Evolutionary conservation across 1,140 invertebrate species (phyloP).

Genomic region (Drosophila rhopaloa): DNA sequence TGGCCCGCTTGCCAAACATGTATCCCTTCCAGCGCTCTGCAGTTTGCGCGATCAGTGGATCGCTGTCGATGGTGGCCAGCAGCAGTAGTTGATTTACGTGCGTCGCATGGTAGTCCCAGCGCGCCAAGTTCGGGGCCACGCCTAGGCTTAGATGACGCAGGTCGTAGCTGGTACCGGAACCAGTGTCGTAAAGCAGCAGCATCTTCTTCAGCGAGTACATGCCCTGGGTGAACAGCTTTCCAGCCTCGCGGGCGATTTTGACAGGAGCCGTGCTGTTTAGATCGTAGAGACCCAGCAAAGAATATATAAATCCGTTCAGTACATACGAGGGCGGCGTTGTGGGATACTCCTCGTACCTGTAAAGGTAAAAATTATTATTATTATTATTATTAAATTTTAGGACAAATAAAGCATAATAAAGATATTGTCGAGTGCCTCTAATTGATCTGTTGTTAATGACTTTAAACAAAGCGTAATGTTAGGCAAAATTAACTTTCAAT

Average conservation of each 20-base stretch:
- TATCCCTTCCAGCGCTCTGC: slow-evolving; percentile 98
- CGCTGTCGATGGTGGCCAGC: slow-evolving; percentile 94
- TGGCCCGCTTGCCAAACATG: slow-evolving; percentile 96
- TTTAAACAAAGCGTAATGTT: neutral
- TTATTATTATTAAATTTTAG: neutral
- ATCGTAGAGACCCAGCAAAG: slow-evolving; percentile 98
- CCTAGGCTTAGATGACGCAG: slow-evolving; percentile 95
- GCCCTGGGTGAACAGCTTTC: slow-evolving; percentile 92
- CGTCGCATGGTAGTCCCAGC: slow-evolving; percentile 99
- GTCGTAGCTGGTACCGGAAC: slow-evolving; percentile 98
- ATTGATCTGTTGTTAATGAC: neutral
- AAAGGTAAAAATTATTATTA: no score
- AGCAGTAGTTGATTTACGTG: slow-evolving; percentile 98
- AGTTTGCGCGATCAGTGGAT: slow-evolving; percentile 92
- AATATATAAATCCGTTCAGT: slow-evolving; percentile 99
- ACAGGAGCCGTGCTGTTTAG: slow-evolving; percentile 89
- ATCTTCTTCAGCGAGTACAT: slow-evolving; percentile 95
- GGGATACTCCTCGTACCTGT: slow-evolving; percentile 99
- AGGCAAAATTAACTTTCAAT: neutral
- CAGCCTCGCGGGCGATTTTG: slow-evolving; percentile 88
- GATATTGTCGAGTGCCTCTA: no score
- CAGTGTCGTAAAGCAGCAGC: slow-evolving; percentile 97
- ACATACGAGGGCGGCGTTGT: slow-evolving; percentile 97
- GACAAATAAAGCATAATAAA: no score
- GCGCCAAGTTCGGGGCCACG: slow-evolving; percentile 94